A percentile compares a stretch with the other conserved stretches of the same genome.
Evolutionary conservation across 1,140 invertebrate species (phyloP).

Genomic region (Macrosteles quadrilineatus): DNA sequence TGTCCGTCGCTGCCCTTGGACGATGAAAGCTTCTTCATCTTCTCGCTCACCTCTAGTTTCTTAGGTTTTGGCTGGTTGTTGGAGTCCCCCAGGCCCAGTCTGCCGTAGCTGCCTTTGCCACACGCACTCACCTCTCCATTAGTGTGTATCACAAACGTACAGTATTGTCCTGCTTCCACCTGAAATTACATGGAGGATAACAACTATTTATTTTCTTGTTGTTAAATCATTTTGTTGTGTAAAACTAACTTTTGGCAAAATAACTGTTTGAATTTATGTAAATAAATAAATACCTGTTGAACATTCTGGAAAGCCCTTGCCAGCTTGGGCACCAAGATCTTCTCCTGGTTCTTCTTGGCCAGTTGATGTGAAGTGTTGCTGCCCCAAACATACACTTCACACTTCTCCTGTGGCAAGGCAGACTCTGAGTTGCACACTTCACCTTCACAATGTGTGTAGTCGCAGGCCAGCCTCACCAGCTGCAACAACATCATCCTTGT

Average conservation of each 20-base stretch:
- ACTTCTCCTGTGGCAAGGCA: slow-evolving; percentile 40
- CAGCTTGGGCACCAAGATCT: slow-evolving; percentile 60
- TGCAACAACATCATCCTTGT: no score
- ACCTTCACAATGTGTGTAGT: slow-evolving; percentile 47
- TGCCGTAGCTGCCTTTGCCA: slow-evolving; percentile 61
- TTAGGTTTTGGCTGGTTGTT: slow-evolving; percentile 58
- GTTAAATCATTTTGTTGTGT: no score
- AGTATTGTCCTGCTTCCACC: slow-evolving; percentile 68
- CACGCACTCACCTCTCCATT: slow-evolving; percentile 62
- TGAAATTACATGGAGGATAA: slow-evolving; percentile 47
- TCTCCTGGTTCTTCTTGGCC: slow-evolving; percentile 62
- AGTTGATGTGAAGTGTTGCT: slow-evolving; percentile 69
- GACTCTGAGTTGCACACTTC: slow-evolving; percentile 33
- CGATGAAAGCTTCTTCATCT: slow-evolving; percentile 55
- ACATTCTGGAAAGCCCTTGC: slow-evolving; percentile 59
- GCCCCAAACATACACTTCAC: slow-evolving; percentile 68
- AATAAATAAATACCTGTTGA: slow-evolving; percentile 60
- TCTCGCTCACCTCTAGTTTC: slow-evolving; percentile 53
- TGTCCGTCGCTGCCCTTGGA: slow-evolving; percentile 65
- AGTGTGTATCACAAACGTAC: slow-evolving; percentile 63
- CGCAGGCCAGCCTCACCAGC: slow-evolving; percentile 52
- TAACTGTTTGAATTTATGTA: no score
- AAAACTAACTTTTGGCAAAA: no score
- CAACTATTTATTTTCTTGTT: no score
- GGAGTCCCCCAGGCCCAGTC: slow-evolving; percentile 59